Evolutionary conservation across 1,140 invertebrate genomes (phyloP).

Genomic region (Ceratosolen fusciceps): DNA sequence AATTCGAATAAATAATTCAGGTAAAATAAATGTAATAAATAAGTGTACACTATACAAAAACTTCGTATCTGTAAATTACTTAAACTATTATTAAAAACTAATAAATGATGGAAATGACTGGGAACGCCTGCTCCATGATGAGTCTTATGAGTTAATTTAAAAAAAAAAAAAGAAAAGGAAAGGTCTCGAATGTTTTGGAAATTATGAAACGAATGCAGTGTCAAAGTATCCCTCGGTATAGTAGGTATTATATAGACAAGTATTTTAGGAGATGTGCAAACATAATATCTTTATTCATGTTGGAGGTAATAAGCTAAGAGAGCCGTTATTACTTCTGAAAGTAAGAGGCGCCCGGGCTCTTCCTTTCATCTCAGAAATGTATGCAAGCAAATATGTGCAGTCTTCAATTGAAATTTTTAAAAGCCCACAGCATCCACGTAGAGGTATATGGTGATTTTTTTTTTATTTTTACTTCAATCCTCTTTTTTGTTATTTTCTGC

Average conservation of each 20-base stretch:
- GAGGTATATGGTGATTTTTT: not conserved
- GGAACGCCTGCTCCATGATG: no score
- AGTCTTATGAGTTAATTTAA: no score
- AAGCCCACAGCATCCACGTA: not conserved
- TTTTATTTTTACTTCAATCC: not conserved
- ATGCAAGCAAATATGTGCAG: not conserved
- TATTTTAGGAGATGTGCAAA: not conserved
- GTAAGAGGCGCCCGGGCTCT: not conserved
- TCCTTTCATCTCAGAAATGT: not conserved
- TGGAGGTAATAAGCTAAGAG: not conserved
- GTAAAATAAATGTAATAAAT: no score
- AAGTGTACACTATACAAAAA: no score
- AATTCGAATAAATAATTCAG: no score
- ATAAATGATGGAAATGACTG: not conserved
- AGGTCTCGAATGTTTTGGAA: not conserved
- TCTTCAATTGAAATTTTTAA: not conserved
- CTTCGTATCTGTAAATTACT: no score
- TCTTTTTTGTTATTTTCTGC: not conserved
- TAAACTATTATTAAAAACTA: no score
- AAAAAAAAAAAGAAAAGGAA: not conserved
- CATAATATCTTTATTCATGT: not conserved
- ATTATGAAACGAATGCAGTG: not conserved
- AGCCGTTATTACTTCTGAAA: not conserved
- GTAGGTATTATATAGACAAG: not conserved
- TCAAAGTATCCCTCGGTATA: not conserved